Evolutionary conservation across 2,888 invertebrate genomes (phyloP), one percentile per base, ranked within the genome.

Genomic region (Eurytoma adleriae): DNA sequence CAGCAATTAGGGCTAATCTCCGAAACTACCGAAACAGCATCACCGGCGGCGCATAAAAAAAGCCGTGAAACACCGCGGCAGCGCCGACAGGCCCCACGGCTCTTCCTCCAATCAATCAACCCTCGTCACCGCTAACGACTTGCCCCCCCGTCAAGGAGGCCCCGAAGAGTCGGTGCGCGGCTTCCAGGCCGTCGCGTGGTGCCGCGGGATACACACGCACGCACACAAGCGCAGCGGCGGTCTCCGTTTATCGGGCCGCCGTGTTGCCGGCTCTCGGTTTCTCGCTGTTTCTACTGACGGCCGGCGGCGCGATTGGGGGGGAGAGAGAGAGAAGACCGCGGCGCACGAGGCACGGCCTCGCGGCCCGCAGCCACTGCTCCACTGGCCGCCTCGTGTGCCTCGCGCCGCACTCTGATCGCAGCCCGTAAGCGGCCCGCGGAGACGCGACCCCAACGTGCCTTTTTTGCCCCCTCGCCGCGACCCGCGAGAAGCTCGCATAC

Each of bases 221-320:
- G 2, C 24, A 24, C 24, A 24, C 24, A 59, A 62, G n/a, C 16
- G 27, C 27, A 62, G 62, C 62, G n/a, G 16, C 62, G 30, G 14
- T 13, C 27, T 3, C 4, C 16, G 27, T 7, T 48, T 61, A 50
- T 72, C 20, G 24, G 56, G 13, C 71, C 64, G 62, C 57, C 56
- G 68, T 69, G 62, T 62, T 73, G 64, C 74, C 74, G 74, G 79
- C 74, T 79, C 79, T 79, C 54, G 16, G 50, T 54, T 66, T 61
- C 74, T 75, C 57, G 13, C 59, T 54, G 62, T 57, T 52, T 69
- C 69, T 54, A 62, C 69, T 68, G 5, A 20, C 16, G 5, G 12
- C 27, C 20, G 18, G 71, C 40, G 40, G 40, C 7, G 4, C 40
- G 40, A 40, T 40, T 24, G 30, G 61, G 59, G 61, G 52, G 48